A percentile compares a stretch with the other conserved stretches of the same genome.
These are phyloP conservation scores for Setipinna tenuifilis DNA, from an alignment of 2,797 vertebrate genomes.

Conservation along the genomic window DNA sequence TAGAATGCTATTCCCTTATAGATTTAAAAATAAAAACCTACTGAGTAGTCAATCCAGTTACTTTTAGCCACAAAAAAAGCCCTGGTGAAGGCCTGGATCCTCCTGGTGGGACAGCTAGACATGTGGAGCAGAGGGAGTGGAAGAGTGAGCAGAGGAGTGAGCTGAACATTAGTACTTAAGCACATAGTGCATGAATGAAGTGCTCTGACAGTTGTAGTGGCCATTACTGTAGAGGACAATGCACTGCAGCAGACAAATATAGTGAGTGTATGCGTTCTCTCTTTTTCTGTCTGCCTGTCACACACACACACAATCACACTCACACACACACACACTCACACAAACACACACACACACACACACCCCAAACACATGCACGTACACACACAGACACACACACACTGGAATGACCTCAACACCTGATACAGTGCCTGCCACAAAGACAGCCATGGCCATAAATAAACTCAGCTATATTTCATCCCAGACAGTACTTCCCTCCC, in stretches of 20 bases:
- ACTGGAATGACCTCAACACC: slow-evolving; percentile 31
- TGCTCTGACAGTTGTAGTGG: slow-evolving; percentile 41
- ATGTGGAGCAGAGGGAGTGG: background rate
- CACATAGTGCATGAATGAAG: background rate
- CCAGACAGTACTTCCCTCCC: slow-evolving; percentile 17
- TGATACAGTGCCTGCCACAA: slow-evolving; percentile 40
- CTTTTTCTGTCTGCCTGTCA: background rate
- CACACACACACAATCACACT: background rate
- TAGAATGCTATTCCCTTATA: no score
- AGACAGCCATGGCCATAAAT: slow-evolving; percentile 52
- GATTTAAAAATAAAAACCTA: no score
- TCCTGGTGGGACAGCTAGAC: background rate
- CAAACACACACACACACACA: slow-evolving; percentile 34
- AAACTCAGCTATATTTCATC: slow-evolving; percentile 51
- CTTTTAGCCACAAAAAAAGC: no score
- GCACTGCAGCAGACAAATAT: background rate
- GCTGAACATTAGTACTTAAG: background rate
- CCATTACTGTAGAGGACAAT: background rate
- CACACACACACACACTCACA: slow-evolving; percentile 32
- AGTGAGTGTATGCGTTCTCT: background rate
- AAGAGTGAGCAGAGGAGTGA: background rate
- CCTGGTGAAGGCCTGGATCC: no score
- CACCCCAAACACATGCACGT: slow-evolving; percentile 24
- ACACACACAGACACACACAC: slow-evolving; percentile 33
- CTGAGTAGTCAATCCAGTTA: no score